phyloP scores from a whole-genome alignment of 2,113 vertebrate genomes.

The Pomatostomus ruficeps region DNA sequence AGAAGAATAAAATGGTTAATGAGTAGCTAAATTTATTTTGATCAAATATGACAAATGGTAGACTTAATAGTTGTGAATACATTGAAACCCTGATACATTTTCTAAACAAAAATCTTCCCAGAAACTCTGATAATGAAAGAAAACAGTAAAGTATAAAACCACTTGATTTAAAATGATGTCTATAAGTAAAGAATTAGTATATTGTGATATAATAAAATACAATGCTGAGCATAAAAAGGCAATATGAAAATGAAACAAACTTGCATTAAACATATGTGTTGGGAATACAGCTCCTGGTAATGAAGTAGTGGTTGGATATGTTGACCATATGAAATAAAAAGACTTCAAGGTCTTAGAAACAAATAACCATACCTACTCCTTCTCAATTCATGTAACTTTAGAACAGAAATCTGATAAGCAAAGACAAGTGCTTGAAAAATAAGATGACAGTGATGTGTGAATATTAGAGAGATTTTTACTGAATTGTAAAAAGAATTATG shows the following conservation, averaged over 20 bases:
- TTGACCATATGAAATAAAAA: background rate
- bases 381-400: background rate
- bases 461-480: background rate
- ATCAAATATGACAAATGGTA: background rate
- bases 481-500: background rate
- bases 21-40: background rate
- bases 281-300: background rate
- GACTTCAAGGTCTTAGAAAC: background rate
- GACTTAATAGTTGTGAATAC: background rate
- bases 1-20: background rate
- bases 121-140: background rate
- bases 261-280: background rate
- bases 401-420: background rate
- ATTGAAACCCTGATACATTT: background rate
- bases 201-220: background rate
- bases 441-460: background rate
- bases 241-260: background rate
- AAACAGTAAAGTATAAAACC: background rate
- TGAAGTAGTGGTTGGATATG: background rate
- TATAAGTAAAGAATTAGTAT: background rate
- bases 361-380: fast-evolving
- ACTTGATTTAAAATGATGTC: background rate
- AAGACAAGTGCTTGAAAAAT: background rate
- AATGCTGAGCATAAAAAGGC: background rate
- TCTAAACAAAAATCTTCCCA: background rate